These are phyloP conservation scores for Pelobates fuscus DNA, from an alignment of 2,113 vertebrate genomes.

Conservation along the genomic window DNA sequence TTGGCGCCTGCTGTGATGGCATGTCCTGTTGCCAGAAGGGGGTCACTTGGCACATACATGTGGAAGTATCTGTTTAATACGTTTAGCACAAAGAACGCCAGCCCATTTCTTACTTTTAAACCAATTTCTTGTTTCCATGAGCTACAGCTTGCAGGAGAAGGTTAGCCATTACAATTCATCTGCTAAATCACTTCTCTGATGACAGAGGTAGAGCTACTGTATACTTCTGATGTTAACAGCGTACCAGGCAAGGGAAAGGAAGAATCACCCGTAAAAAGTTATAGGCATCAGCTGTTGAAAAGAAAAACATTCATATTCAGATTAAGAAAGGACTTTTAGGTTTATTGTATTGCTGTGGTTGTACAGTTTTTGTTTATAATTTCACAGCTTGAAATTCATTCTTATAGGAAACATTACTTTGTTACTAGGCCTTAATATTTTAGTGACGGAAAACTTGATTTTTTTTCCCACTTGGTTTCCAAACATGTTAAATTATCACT, in stretches of 20 bases:
- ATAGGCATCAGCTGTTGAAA: constrained; percentile 11
- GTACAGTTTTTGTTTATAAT: neutral
- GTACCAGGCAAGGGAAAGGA: constrained; percentile 2
- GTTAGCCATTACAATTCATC: constrained; percentile 24
- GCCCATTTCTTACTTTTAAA: constrained; percentile 12
- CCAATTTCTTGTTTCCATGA: constrained; percentile 16
- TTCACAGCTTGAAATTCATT: neutral
- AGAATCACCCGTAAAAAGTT: neutral
- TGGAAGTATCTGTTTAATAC: constrained; percentile 37
- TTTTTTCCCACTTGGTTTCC: neutral
- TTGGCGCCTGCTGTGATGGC: constrained; percentile 41
- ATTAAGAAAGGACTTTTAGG: neutral
- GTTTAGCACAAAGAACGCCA: constrained; percentile 33
- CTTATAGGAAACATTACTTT: neutral
- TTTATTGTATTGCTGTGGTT: neutral
- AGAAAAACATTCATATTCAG: constrained; percentile 22
- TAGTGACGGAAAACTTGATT: neutral
- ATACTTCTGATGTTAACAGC: constrained; percentile 4
- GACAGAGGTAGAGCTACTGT: constrained; percentile 35
- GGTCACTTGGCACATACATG: constrained; percentile 39
- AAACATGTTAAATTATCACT: neutral
- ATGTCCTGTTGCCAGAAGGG: constrained; percentile 43
- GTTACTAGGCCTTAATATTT: constrained; percentile 1
- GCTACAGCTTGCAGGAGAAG: constrained; percentile 18
- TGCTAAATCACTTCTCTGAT: constrained; percentile 38